phyloP scores from a whole-genome alignment of 1,140 invertebrate genomes.

The Sarcophaga bullata region DNA sequence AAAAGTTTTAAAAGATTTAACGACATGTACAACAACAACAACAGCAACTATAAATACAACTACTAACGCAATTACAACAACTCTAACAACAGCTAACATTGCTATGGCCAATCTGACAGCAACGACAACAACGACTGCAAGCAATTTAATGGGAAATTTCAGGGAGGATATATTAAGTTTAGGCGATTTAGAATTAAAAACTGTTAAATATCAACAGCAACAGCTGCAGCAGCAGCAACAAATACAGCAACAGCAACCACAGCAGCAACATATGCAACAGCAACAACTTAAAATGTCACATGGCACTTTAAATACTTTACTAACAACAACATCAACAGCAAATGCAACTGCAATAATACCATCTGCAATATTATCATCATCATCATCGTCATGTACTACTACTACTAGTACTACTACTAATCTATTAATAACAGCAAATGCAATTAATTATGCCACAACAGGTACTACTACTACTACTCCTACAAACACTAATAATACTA shows the following conservation, averaged over 20 bases:
- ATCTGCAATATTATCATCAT: slow-evolving; percentile 25
- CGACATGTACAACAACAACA: slow-evolving; percentile 44
- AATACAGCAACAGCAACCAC: slow-evolving; percentile 45
- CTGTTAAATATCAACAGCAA: slow-evolving; percentile 37
- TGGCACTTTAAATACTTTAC: slow-evolving; percentile 33
- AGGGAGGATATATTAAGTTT: slow-evolving; percentile 21
- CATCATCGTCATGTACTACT: slow-evolving; percentile 37
- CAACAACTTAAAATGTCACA: not conserved
- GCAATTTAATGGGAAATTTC: no score
- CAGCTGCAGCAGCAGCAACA: slow-evolving; percentile 43
- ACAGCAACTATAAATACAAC: slow-evolving; percentile 20
- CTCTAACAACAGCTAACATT: slow-evolving; percentile 28
- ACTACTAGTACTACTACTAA: slow-evolving; percentile 16
- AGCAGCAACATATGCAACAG: slow-evolving; percentile 44
- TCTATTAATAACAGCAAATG: not conserved
- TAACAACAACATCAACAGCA: slow-evolving; percentile 31
- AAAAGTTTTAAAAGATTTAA: slow-evolving; percentile 86
- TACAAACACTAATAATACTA: slow-evolving; percentile 47
- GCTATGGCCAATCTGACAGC: not conserved
- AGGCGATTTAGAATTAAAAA: slow-evolving; percentile 12
- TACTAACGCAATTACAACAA: not conserved
- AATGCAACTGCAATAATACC: not conserved
- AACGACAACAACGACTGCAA: slow-evolving; percentile 12
- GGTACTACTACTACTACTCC: slow-evolving; percentile 59
- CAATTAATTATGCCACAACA: slow-evolving; percentile 45